A percentile compares a stretch with the other conserved stretches of the same genome.
phyloP scores from a whole-genome alignment of 2,113 vertebrate species.

The Oreocharis arfaki region DNA sequence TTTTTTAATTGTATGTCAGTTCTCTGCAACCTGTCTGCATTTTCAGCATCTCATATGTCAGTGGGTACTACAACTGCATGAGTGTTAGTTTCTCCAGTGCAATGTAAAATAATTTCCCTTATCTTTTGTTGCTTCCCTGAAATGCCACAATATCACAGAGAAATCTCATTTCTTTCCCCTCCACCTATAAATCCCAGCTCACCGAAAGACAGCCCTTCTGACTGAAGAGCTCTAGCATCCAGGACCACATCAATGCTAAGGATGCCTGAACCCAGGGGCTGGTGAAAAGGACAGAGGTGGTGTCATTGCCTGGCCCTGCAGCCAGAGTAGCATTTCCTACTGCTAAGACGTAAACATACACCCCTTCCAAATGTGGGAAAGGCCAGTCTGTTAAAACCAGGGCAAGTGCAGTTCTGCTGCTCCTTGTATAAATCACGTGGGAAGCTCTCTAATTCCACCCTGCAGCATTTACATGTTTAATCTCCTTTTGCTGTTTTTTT shows the following conservation, averaged over 20 bases:
- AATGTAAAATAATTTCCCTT: background rate
- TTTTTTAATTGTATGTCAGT: background rate
- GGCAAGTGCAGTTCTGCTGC: background rate
- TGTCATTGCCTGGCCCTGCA: background rate
- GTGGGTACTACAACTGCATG: background rate
- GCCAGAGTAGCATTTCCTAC: background rate
- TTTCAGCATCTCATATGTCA: background rate
- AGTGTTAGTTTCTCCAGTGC: background rate
- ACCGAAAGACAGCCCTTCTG: background rate
- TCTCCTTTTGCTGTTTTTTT: conserved; percentile 9
- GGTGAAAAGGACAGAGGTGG: background rate
- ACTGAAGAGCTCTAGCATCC: background rate
- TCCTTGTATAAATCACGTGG: background rate
- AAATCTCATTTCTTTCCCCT: background rate
- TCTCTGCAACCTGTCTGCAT: background rate
- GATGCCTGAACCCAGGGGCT: background rate
- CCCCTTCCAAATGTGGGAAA: background rate
- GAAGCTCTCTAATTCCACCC: background rate
- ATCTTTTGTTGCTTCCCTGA: background rate
- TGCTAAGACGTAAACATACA: fast-evolving
- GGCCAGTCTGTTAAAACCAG: background rate
- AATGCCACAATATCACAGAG: background rate
- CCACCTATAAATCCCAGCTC: background rate
- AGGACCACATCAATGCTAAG: background rate
- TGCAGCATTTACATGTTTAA: background rate